phyloP scores from a whole-genome alignment of 2,797 vertebrate genomes.

The Myotis planiceps region DNA sequence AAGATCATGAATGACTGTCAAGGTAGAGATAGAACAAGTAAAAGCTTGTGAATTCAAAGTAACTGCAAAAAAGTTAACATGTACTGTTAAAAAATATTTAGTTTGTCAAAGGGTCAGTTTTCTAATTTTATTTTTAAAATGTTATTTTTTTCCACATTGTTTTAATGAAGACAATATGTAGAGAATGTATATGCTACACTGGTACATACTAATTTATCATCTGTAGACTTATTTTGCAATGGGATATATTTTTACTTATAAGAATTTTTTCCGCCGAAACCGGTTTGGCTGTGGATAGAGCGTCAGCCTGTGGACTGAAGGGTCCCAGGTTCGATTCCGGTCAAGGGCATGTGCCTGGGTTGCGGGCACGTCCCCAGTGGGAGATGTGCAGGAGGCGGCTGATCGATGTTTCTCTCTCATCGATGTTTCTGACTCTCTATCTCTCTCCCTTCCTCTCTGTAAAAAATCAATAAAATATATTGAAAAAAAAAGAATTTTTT shows the following conservation, averaged over 20 bases:
- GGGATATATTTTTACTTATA: conserved; percentile 27
- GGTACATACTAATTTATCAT: background rate
- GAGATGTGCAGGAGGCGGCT: too few relatives aligned
- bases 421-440: too few relatives aligned
- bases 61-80: background rate
- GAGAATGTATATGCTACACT: background rate
- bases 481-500: too few relatives aligned
- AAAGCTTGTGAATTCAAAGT: conserved; percentile 35
- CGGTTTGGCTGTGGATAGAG: too few relatives aligned
- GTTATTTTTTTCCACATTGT: background rate
- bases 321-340: too few relatives aligned
- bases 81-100: background rate
- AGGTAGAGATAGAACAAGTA: background rate
- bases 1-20: background rate
- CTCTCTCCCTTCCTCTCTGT: too few relatives aligned
- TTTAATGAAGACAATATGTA: conserved; percentile 47
- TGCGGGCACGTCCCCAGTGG: too few relatives aligned
- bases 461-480: too few relatives aligned
- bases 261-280: too few relatives aligned
- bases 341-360: too few relatives aligned
- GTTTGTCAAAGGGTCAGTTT: conserved; percentile 44
- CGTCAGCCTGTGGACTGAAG: too few relatives aligned
- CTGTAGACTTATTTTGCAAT: conserved; percentile 14
- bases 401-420: too few relatives aligned
- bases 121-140: conserved; percentile 42